Evolutionary conservation across 1,140 invertebrate species (phyloP), one percentile per base, ranked within the genome.

Genomic region (Sweltsa coloradensis): DNA sequence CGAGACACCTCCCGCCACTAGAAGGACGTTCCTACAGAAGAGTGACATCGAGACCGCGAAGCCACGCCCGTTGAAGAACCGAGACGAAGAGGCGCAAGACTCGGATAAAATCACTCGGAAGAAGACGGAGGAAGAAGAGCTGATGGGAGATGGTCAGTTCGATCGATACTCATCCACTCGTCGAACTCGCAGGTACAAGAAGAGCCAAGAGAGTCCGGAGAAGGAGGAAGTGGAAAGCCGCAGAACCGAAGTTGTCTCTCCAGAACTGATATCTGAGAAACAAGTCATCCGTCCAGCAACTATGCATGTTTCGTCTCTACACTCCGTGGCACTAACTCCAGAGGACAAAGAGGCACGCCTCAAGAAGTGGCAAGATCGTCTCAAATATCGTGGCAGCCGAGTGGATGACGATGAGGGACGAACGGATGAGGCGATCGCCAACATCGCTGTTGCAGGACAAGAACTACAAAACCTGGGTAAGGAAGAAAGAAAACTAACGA

Each of bases 1-100:
- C 14, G 87, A 91, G 70, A 90, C 88, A 4, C 87, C 88, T 4
- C 87, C 87, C 1, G 81, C 79, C 0, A 83, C 79, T 9, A 71
- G 87, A 45, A 76, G 80, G 56, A 63, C 78, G 3, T n/a, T n/a
- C 79, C 18, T 26, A 16, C 11, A 16, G 24, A 26, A 13, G 42
- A 44, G 6, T 34, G 14, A 3, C 18, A 24, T 5, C 36, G 36
- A 16, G 4, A 4, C n/a, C n/a, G n/a, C n/a, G n/a, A n/a, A n/a
- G n/a, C n/a, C n/a, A n/a, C n/a, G n/a, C n/a, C n/a, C n/a, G n/a
- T n/a, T n/a, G n/a, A n/a, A n/a, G n/a, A n/a, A n/a, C n/a, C n/a
- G n/a, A n/a, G n/a, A n/a, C n/a, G n/a, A n/a, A n/a, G n/a, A n/a
- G n/a, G n/a, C n/a, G n/a, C n/a, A n/a, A 44, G 21, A 44, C 24